phyloP scores from a whole-genome alignment of 2,113 vertebrate species.

The Cryptotis parvus region DNA sequence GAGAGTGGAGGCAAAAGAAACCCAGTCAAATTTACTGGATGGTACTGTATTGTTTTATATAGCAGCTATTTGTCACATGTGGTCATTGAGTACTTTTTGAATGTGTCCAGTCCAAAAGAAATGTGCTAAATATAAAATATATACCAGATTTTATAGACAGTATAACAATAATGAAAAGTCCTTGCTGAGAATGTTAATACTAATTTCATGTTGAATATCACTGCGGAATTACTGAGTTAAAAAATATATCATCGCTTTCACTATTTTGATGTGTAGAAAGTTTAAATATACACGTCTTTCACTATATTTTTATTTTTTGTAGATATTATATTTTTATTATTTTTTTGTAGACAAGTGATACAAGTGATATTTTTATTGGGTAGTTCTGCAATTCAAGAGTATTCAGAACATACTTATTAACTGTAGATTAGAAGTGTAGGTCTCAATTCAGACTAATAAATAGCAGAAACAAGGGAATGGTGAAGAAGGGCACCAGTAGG shows the following conservation, averaged over 20 bases:
- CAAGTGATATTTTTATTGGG: slow-evolving; percentile 10
- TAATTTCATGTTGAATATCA: not conserved
- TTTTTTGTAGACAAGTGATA: too few relatives aligned
- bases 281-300: not conserved
- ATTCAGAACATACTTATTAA: slow-evolving; percentile 50
- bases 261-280: slow-evolving; percentile 27
- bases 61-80: not conserved
- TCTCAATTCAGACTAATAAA: slow-evolving; percentile 51
- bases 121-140: not conserved
- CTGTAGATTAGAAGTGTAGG: slow-evolving; percentile 14
- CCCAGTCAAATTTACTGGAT: not conserved
- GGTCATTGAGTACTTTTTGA: not conserved
- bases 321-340: too few relatives aligned
- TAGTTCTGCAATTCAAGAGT: not conserved
- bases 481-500: not conserved
- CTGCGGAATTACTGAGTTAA: not conserved
- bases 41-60: not conserved
- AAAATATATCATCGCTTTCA: not conserved
- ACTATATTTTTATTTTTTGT: slow-evolving; percentile 28
- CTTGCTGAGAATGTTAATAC: slow-evolving; percentile 5
- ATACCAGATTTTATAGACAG: not conserved
- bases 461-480: not conserved
- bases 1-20: not conserved
- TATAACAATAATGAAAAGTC: slow-evolving; percentile 26
- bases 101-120: not conserved